phyloP scores from a whole-genome alignment of 1,140 invertebrate species.

The Akabosia matsudoensis region DNA sequence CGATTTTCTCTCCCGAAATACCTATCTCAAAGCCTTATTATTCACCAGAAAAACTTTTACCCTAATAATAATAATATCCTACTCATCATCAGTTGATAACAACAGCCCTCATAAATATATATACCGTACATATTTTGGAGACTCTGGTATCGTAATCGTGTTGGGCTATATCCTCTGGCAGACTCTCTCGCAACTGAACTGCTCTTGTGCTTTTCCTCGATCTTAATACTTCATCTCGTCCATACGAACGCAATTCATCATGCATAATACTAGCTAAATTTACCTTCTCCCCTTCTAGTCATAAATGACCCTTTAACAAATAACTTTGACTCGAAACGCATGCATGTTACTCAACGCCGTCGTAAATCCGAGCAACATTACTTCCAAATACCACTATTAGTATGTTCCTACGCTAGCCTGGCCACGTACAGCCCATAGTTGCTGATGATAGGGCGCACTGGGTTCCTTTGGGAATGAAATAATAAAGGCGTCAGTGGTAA shows the following conservation, averaged over 20 bases:
- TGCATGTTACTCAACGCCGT: slow-evolving; percentile 8
- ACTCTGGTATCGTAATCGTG: background rate
- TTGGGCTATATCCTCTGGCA: no score
- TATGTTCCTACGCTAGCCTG: no score
- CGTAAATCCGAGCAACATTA: background rate
- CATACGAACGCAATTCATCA: background rate
- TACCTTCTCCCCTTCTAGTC: background rate
- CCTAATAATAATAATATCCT: background rate
- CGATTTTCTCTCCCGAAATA: slow-evolving; percentile 9
- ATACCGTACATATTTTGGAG: background rate
- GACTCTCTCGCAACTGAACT: no score
- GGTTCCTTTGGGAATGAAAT: background rate
- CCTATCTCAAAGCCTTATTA: slow-evolving; percentile 1
- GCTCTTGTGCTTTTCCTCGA: background rate
- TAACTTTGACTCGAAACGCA: slow-evolving; percentile 19
- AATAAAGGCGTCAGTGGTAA: background rate
- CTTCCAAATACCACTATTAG: no score
- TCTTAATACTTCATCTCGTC: background rate
- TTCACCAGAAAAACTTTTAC: slow-evolving; percentile 7
- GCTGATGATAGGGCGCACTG: no score
- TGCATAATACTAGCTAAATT: slow-evolving; percentile 16
- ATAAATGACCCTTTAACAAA: slow-evolving; percentile 25
- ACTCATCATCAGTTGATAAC: slow-evolving; percentile 14
- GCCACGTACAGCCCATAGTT: no score
- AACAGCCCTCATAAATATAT: background rate